These are phyloP conservation scores for Lepidostoma basale DNA, from an alignment of 1,140 invertebrate genomes.

Conservation along the genomic window DNA sequence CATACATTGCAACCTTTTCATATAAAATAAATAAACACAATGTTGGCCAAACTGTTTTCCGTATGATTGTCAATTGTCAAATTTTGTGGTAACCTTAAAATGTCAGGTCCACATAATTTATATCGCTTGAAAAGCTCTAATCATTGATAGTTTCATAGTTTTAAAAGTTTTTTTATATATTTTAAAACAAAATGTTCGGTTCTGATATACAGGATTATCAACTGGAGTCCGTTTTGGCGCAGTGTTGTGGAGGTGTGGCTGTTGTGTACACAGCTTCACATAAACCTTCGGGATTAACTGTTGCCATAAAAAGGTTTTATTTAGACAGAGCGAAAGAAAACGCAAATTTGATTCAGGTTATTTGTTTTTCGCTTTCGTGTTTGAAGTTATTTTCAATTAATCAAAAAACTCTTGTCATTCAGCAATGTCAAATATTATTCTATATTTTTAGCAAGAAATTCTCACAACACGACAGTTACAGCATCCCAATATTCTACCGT, in stretches of 20 bases:
- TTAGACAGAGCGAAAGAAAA: slow-evolving; percentile 74
- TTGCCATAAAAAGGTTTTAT: slow-evolving; percentile 78
- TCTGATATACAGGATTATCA: slow-evolving; percentile 60
- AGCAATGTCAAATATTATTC: slow-evolving; percentile 6
- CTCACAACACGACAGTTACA: slow-evolving; percentile 75
- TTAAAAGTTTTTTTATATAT: not conserved
- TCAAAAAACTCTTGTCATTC: slow-evolving; percentile 1
- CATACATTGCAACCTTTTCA: no score
- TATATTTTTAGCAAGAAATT: slow-evolving; percentile 72
- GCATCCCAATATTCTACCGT: slow-evolving; percentile 78
- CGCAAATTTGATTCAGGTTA: slow-evolving; percentile 70
- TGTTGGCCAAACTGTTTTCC: slow-evolving; percentile 6
- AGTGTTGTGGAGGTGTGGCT: slow-evolving; percentile 71
- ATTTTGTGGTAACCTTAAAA: slow-evolving; percentile 33
- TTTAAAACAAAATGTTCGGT: slow-evolving; percentile 48
- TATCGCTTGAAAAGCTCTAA: not conserved
- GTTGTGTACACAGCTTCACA: slow-evolving; percentile 73
- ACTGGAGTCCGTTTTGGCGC: slow-evolving; percentile 66
- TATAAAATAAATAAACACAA: not conserved
- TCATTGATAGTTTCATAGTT: not conserved
- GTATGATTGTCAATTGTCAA: slow-evolving; percentile 38
- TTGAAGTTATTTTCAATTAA: not conserved
- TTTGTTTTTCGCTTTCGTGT: not conserved
- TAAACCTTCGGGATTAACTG: slow-evolving; percentile 67
- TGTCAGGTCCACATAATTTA: slow-evolving; percentile 21